Percentiles rank a stretch among this genome's conserved stretches.
These are phyloP conservation scores for Plotosus lineatus DNA, from an alignment of 2,113 vertebrate genomes.

Conservation along the genomic window DNA sequence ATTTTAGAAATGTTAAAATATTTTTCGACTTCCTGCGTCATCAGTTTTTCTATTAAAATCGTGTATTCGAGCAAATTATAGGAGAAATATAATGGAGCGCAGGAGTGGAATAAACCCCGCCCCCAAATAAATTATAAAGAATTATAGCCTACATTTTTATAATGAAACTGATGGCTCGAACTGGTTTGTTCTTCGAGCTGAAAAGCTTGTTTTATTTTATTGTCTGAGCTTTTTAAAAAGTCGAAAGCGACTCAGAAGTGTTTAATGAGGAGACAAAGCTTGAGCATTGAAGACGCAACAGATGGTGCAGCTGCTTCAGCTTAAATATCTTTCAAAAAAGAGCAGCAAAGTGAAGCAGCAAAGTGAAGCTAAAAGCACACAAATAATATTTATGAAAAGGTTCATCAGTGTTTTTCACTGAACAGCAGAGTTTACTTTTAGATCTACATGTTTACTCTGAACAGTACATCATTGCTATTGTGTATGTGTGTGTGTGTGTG, in stretches of 20 bases:
- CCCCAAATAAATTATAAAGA: no score
- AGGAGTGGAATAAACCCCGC: not conserved
- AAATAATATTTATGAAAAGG: not conserved
- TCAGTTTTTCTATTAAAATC: not conserved
- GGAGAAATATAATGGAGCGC: not conserved
- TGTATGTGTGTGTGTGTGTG: not conserved
- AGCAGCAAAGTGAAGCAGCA: not conserved
- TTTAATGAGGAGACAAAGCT: not conserved
- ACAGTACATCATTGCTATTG: no score
- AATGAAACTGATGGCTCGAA: no score
- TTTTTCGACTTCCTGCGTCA: not conserved
- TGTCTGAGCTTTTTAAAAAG: not conserved
- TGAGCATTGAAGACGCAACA: slow-evolving; percentile 31
- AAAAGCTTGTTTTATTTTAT: not conserved
- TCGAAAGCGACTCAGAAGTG: not conserved
- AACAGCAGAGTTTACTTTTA: not conserved
- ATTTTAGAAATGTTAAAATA: not conserved
- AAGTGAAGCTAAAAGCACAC: not conserved
- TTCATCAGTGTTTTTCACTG: no score
- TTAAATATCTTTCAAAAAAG: not conserved
- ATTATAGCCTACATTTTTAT: no score
- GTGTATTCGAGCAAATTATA: not conserved
- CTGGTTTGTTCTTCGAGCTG: not conserved
- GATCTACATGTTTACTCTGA: no score
- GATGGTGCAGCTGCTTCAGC: slow-evolving; percentile 35